phyloP scores from a whole-genome alignment of 2,113 vertebrate genomes.

The Petroica traversi region DNA sequence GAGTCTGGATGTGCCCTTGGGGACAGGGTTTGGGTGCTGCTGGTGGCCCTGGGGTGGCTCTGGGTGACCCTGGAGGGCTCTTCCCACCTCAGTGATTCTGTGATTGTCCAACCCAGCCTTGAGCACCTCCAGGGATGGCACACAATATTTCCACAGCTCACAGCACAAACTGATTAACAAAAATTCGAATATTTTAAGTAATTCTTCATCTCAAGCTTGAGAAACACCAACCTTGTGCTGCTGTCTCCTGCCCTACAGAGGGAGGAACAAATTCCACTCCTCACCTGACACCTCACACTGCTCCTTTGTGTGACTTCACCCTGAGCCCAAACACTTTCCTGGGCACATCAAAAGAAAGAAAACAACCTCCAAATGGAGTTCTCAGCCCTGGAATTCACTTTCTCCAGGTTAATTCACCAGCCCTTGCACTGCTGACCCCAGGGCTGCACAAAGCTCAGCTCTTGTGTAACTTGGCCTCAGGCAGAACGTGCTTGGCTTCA shows the following conservation, averaged over 20 bases:
- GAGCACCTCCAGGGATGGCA: background rate
- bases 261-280: background rate
- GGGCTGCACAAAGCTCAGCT: background rate
- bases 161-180: background rate
- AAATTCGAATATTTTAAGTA: background rate
- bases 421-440: background rate
- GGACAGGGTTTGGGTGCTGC: background rate
- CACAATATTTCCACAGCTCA: background rate
- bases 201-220: background rate
- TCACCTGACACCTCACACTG: background rate
- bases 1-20: background rate
- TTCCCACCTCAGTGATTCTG: background rate
- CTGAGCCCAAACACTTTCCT: background rate
- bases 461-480: background rate
- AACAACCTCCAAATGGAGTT: background rate
- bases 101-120: background rate
- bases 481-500: background rate
- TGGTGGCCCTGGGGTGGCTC: rapidly evolving
- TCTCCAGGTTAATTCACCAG: background rate
- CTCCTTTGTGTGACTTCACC: background rate
- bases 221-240: background rate
- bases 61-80: rapidly evolving
- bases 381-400: background rate
- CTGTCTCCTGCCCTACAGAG: background rate
- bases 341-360: background rate